Percentiles rank a stretch among this genome's conserved stretches.
Conservation (phyloP, 1,140 invertebrate species). For the Calephelis nemesis region DNA sequence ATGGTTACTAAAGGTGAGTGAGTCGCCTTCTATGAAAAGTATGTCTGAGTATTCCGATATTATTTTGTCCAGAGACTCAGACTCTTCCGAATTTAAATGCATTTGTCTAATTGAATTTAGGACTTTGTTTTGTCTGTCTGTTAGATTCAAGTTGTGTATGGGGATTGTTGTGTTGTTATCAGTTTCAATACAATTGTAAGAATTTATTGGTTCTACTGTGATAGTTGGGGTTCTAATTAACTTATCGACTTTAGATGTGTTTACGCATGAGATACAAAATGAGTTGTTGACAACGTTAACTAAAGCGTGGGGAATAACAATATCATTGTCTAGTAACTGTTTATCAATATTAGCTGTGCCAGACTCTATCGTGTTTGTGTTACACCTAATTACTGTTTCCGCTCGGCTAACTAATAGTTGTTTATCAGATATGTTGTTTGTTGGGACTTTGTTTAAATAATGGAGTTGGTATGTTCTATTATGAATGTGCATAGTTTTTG, state of each 20-base stretch:
- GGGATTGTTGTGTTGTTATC: not conserved
- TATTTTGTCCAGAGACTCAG: constrained; percentile 28
- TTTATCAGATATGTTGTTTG: constrained; percentile 22
- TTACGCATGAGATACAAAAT: constrained; percentile 18
- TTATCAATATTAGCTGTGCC: constrained; percentile 30
- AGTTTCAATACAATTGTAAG: not conserved
- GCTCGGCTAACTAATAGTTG: constrained; percentile 31
- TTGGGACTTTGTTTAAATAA: constrained; percentile 24
- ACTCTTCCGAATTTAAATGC: constrained; percentile 30
- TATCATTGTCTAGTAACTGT: constrained; percentile 31
- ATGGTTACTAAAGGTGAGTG: constrained; percentile 30
- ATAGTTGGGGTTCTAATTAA: constrained; percentile 10
- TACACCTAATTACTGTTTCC: constrained; percentile 37
- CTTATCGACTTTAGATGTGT: constrained; percentile 20
- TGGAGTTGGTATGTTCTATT: constrained; percentile 34
- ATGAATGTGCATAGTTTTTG: constrained; percentile 36
- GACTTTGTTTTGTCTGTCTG: constrained; percentile 16
- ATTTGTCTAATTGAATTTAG: constrained; percentile 23
- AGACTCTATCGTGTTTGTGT: constrained; percentile 32
- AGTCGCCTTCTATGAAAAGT: constrained; percentile 31
- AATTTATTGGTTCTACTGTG: not conserved
- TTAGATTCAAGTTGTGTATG: not conserved
- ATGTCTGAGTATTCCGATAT: constrained; percentile 30
- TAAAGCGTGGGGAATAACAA: constrained; percentile 16
- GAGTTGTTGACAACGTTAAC: constrained; percentile 10